phyloP scores from a whole-genome alignment of 2,797 vertebrate species.

The Sebastes matsubarae region DNA sequence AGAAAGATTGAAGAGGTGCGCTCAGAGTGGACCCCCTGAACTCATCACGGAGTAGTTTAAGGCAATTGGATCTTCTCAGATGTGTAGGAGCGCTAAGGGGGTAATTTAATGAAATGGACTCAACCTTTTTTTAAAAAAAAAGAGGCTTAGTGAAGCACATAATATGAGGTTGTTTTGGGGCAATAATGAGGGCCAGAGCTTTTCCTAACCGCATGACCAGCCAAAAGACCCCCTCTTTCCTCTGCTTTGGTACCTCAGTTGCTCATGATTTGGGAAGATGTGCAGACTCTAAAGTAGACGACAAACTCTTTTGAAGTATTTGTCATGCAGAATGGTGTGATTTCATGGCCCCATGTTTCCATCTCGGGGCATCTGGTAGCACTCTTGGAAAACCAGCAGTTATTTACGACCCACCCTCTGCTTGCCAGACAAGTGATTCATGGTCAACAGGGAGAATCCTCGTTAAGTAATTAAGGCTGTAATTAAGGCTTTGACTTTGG shows the following conservation, averaged over 20 bases:
- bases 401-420: slow-evolving; percentile 79
- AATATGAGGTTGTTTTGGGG: slow-evolving; percentile 54
- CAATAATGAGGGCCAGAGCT: slow-evolving; percentile 54
- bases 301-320: slow-evolving; percentile 78
- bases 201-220: slow-evolving; percentile 52
- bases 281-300: slow-evolving; percentile 59
- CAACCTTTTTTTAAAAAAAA: slow-evolving; percentile 25
- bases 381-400: slow-evolving; percentile 78
- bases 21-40: slow-evolving; percentile 37
- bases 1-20: slow-evolving; percentile 63
- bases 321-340: slow-evolving; percentile 71
- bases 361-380: slow-evolving; percentile 82
- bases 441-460: slow-evolving; percentile 79
- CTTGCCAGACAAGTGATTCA: slow-evolving; percentile 78
- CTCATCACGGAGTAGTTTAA: slow-evolving; percentile 26
- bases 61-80: slow-evolving; percentile 46
- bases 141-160: slow-evolving; percentile 41
- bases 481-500: slow-evolving; percentile 77
- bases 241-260: neutral
- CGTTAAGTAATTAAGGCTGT: slow-evolving; percentile 81
- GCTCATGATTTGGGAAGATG: slow-evolving; percentile 55
- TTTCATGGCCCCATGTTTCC: slow-evolving; percentile 75
- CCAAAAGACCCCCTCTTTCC: slow-evolving; percentile 10
- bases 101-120: slow-evolving; percentile 55
- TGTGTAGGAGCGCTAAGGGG: slow-evolving; percentile 33